phyloP scores from a whole-genome alignment of 1,140 invertebrate genomes.

The Hormaphis cornu region DNA sequence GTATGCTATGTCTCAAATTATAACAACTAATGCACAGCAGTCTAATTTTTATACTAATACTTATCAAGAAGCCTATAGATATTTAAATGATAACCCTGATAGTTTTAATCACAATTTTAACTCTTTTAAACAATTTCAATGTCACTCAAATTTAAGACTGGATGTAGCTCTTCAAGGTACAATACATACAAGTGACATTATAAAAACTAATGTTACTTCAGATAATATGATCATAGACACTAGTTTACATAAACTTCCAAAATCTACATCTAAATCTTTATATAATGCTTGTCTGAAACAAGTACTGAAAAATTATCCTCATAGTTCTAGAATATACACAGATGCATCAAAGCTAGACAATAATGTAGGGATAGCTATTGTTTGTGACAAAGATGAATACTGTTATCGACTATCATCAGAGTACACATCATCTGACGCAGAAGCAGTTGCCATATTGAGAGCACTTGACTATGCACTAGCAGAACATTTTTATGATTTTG shows the following conservation, averaged over 20 bases:
- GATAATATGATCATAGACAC: not conserved
- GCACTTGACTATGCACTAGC: not conserved
- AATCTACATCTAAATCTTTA: not conserved
- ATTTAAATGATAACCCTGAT: not conserved
- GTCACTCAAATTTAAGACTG: not conserved
- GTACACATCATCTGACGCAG: not conserved
- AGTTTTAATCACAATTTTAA: not conserved
- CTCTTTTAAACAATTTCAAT: not conserved
- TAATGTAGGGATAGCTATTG: constrained; percentile 13
- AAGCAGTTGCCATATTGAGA: constrained; percentile 18
- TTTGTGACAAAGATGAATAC: not conserved
- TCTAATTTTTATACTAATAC: not conserved
- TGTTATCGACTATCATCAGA: not conserved
- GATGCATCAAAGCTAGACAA: constrained; percentile 10
- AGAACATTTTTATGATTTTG: not conserved
- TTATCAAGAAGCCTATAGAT: not conserved
- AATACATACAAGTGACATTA: not conserved
- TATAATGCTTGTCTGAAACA: not conserved
- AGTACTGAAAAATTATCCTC: not conserved
- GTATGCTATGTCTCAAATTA: too few relatives aligned
- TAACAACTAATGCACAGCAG: too few relatives aligned
- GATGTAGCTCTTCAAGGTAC: not conserved
- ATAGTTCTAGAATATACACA: constrained; percentile 5
- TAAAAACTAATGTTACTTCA: not conserved
- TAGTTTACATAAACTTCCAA: not conserved